Conservation (phyloP, 2,888 invertebrate species). For the Lasioglossum lativentre region DNA sequence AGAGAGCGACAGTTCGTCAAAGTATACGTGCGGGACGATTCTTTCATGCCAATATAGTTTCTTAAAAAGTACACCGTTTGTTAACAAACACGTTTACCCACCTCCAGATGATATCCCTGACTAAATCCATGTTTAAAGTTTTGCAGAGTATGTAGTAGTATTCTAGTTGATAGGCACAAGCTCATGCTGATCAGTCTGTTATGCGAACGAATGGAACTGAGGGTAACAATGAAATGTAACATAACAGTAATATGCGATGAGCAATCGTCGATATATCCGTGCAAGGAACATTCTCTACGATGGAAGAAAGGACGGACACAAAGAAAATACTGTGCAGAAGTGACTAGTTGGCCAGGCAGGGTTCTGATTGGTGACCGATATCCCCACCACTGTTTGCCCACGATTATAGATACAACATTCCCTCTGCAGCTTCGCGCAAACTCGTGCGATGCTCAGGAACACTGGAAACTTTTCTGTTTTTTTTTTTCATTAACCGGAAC, state of each 20-base stretch:
- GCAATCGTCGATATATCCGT: slow-evolving; percentile 2
- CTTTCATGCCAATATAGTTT: background rate
- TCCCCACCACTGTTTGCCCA: background rate
- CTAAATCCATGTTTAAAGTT: slow-evolving; percentile 22
- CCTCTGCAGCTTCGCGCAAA: background rate
- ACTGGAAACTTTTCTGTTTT: background rate
- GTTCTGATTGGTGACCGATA: background rate
- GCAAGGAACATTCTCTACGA: slow-evolving; percentile 15
- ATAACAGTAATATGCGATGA: slow-evolving; percentile 33
- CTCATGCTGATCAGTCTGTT: slow-evolving; percentile 57
- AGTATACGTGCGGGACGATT: background rate
- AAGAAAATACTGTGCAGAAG: slow-evolving; percentile 1
- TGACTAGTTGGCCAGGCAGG: slow-evolving; percentile 3
- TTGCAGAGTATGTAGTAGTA: background rate
- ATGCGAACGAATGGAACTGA: slow-evolving; percentile 43
- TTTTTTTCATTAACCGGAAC: too few relatives aligned
- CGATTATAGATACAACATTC: background rate
- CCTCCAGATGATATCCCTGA: slow-evolving; percentile 16
- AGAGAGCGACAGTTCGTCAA: background rate
- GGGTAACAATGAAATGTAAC: slow-evolving; percentile 22
- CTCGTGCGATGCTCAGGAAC: background rate
- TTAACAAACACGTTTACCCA: slow-evolving; percentile 19
- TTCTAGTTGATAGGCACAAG: slow-evolving; percentile 53
- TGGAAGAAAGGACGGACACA: background rate
- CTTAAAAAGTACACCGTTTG: background rate